These are phyloP conservation scores for Magallana angulata DNA, from an alignment of 1,140 invertebrate genomes.

Conservation along the genomic window DNA sequence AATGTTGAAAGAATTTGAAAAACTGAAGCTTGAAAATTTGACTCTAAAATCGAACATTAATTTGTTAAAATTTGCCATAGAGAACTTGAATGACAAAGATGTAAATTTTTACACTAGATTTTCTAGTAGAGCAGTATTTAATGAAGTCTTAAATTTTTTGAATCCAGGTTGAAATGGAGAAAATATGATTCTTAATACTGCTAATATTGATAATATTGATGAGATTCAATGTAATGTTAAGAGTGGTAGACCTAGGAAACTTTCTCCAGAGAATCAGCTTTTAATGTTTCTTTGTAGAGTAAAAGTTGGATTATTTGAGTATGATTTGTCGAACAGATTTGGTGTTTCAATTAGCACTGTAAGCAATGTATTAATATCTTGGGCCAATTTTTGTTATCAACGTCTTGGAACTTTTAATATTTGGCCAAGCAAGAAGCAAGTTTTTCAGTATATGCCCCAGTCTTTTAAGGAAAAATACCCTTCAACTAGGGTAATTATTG, in stretches of 20 bases:
- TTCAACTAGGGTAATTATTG: too few relatives aligned
- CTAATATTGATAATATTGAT: not conserved
- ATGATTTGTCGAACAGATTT: not conserved
- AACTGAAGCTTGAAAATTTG: not conserved
- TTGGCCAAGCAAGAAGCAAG: too few relatives aligned
- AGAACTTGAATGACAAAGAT: not conserved
- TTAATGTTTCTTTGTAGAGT: slow-evolving; percentile 5
- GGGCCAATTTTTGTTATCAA: too few relatives aligned
- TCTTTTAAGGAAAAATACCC: not conserved
- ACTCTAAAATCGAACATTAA: not conserved
- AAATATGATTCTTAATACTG: not conserved
- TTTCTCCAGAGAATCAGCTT: not conserved
- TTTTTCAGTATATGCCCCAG: too few relatives aligned
- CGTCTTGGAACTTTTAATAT: too few relatives aligned
- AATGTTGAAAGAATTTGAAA: not conserved
- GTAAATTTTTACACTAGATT: not conserved
- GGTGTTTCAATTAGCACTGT: not conserved
- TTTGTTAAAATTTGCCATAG: not conserved
- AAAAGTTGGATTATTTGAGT: not conserved
- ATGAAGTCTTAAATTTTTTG: slow-evolving; percentile 18
- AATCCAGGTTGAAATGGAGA: slow-evolving; percentile 23
- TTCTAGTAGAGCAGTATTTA: not conserved
- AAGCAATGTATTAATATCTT: too few relatives aligned
- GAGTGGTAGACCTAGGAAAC: not conserved
- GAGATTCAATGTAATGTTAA: not conserved